These are phyloP conservation scores for Cosmia trapezina DNA, from an alignment of 2,888 invertebrate genomes.

Conservation along the genomic window DNA sequence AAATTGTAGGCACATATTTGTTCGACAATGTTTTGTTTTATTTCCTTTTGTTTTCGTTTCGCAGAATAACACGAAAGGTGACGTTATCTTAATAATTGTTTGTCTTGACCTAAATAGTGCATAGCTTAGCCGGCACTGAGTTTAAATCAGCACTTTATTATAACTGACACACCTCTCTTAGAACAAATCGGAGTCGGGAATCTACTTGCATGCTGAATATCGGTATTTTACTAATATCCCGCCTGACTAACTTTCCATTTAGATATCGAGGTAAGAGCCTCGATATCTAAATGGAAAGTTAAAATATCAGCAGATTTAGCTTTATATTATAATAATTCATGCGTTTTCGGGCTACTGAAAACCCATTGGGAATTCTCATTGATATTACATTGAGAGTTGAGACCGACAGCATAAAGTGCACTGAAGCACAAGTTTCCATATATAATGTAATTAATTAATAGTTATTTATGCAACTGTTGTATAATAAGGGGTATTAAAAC, in stretches of 20 bases:
- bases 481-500: too few relatives aligned
- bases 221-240: slow-evolving; percentile 16
- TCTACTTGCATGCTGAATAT: slow-evolving; percentile 11
- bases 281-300: background rate
- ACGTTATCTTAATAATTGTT: slow-evolving; percentile 9
- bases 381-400: background rate
- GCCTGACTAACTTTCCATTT: too few relatives aligned
- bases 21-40: slow-evolving; percentile 1
- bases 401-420: background rate
- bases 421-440: background rate
- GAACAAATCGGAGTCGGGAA: slow-evolving; percentile 15
- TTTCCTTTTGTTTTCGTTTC: slow-evolving; percentile 6
- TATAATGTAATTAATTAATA: background rate
- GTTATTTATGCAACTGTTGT: too few relatives aligned
- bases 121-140: background rate
- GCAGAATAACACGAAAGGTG: background rate
- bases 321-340: background rate
- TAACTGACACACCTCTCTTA: slow-evolving; percentile 20
- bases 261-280: too few relatives aligned
- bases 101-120: slow-evolving; percentile 19
- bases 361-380: background rate
- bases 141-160: slow-evolving; percentile 22
- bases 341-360: background rate
- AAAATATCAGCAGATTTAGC: background rate
- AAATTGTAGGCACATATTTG: background rate